These are phyloP conservation scores for Chrysocyon brachyurus DNA, from an alignment of 2,797 vertebrate genomes.

Conservation along the genomic window DNA sequence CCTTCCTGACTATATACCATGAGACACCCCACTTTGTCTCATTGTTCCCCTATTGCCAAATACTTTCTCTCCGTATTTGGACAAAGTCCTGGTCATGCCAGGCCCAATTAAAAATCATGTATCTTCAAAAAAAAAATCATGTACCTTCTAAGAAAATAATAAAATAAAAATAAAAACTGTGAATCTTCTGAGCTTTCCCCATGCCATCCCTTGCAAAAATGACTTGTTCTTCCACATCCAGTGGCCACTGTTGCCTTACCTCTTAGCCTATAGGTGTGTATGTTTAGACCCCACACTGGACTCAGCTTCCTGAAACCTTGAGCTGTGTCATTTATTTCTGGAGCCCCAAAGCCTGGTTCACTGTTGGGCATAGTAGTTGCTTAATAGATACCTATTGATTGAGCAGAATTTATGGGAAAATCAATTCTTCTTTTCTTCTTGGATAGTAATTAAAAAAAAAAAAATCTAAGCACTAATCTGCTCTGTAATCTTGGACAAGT, in stretches of 20 bases:
- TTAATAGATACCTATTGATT: constrained; percentile 68
- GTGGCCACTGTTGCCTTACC: not conserved
- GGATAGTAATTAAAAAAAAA: constrained; percentile 5
- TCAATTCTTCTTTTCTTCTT: constrained; percentile 62
- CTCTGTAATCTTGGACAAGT: not conserved
- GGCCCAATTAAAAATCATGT: not conserved
- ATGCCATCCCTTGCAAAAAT: not conserved
- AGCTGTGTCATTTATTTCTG: constrained; percentile 51
- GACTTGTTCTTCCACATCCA: not conserved
- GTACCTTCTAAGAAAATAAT: not conserved
- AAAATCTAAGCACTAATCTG: not conserved
- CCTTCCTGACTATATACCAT: not conserved
- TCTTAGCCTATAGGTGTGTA: not conserved
- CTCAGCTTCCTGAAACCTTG: constrained; percentile 18
- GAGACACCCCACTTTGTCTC: not conserved
- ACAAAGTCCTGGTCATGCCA: not conserved
- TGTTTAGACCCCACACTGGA: not conserved
- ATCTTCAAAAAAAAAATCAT: not conserved
- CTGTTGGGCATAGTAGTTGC: constrained; percentile 33
- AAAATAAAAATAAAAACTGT: not conserved
- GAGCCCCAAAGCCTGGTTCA: not conserved
- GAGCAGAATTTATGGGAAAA: constrained; percentile 59
- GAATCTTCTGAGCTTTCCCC: not conserved
- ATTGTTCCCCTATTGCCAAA: not conserved
- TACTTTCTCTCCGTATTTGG: not conserved